phyloP scores from a whole-genome alignment of 2,797 vertebrate genomes.

The Gephyroberyx darwinii region DNA sequence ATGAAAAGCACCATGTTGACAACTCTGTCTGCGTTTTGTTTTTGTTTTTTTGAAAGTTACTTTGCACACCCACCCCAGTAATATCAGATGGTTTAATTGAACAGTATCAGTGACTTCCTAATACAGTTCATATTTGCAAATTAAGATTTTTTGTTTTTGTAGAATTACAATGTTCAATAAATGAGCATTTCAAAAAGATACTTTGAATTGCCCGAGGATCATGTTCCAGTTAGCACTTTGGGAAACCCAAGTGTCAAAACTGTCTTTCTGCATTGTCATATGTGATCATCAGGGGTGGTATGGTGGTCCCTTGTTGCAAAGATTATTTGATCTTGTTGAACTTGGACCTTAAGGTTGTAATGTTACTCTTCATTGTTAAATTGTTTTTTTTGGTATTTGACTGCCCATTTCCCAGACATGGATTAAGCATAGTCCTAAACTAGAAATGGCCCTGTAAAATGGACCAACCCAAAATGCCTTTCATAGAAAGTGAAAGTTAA shows the following conservation, averaged over 20 bases:
- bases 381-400: constrained; percentile 13
- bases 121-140: constrained; percentile 44
- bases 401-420: constrained; percentile 27
- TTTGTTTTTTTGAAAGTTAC: constrained; percentile 47
- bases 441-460: constrained; percentile 8
- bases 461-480: not conserved
- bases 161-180: constrained; percentile 45
- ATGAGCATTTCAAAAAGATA: constrained; percentile 16
- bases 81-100: constrained; percentile 42
- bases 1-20: constrained; percentile 25
- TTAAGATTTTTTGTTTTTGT: constrained; percentile 13
- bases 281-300: constrained; percentile 14
- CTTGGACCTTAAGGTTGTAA: constrained; percentile 29
- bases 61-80: constrained; percentile 63
- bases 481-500: not conserved
- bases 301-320: constrained; percentile 35
- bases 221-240: constrained; percentile 12
- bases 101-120: constrained; percentile 45
- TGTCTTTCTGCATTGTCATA: constrained; percentile 1
- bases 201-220: constrained; percentile 22
- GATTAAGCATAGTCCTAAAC: not conserved
- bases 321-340: constrained; percentile 36
- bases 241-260: not conserved
- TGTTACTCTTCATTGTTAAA: constrained; percentile 40
- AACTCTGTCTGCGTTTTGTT: not conserved